phyloP scores from a whole-genome alignment of 2,113 vertebrate species.

The Leiothrix lutea region DNA sequence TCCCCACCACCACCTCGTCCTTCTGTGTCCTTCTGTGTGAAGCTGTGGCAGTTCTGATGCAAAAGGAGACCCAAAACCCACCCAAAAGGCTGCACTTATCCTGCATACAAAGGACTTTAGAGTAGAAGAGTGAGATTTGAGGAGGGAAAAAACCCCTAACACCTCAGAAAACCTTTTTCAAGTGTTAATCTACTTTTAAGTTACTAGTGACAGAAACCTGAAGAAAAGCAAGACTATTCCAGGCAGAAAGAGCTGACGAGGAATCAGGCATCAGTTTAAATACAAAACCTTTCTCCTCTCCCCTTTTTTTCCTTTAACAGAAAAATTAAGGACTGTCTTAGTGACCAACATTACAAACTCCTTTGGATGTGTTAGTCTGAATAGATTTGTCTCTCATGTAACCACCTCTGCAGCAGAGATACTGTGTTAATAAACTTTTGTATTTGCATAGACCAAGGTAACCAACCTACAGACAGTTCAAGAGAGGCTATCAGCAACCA shows the following conservation, averaged over 20 bases:
- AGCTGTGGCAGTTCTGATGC: background rate
- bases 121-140: background rate
- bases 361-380: background rate
- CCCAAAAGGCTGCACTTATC: background rate
- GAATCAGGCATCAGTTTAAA: background rate
- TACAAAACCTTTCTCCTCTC: background rate
- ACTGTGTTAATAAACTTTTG: background rate
- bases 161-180: background rate
- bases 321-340: background rate
- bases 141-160: rapidly evolving
- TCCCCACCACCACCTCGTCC: rapidly evolving
- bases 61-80: background rate
- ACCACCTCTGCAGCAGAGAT: background rate
- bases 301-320: background rate
- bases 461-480: background rate
- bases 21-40: background rate
- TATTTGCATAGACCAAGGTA: background rate
- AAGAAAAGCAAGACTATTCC: background rate
- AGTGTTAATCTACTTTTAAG: background rate
- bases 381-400: background rate
- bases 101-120: background rate
- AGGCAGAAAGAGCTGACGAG: background rate
- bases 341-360: background rate
- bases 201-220: background rate
- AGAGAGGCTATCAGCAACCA: background rate